phyloP scores from a whole-genome alignment of 2,888 invertebrate species.

The Drosophila vallismaia region DNA sequence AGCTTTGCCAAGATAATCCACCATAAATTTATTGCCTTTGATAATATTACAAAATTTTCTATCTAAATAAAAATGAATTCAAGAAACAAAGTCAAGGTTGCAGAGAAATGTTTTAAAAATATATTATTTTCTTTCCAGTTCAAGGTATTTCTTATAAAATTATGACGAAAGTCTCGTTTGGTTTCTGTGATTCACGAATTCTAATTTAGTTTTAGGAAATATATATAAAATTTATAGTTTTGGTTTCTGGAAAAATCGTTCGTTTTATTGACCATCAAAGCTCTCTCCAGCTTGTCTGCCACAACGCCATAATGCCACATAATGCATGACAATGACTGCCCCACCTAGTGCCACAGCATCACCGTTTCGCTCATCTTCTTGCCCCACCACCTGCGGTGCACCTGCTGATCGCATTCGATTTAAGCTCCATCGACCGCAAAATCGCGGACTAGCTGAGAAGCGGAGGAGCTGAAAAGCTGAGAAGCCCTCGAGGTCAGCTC shows the following conservation, averaged over 20 bases:
- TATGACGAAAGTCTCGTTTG: slow-evolving; percentile 6
- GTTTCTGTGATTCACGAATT: slow-evolving; percentile 7
- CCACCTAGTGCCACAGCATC: neutral
- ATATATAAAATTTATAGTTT: too few species aligned
- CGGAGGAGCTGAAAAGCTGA: neutral
- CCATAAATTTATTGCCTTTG: slow-evolving; percentile 7
- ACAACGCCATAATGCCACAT: slow-evolving; percentile 14
- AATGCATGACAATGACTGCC: slow-evolving; percentile 11
- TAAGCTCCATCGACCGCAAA: slow-evolving; percentile 19
- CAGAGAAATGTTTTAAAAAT: slow-evolving; percentile 6
- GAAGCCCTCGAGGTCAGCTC: slow-evolving; percentile 44
- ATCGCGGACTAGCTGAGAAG: slow-evolving; percentile 11
- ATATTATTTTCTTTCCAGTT: slow-evolving; percentile 2
- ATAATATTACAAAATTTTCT: slow-evolving; percentile 5
- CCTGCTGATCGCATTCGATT: slow-evolving; percentile 34
- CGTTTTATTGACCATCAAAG: slow-evolving; percentile 26
- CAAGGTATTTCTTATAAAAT: neutral
- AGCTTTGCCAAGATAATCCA: slow-evolving; percentile 1
- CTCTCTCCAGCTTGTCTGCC: slow-evolving; percentile 8
- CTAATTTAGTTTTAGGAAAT: too few species aligned
- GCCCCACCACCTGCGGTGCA: slow-evolving; percentile 1
- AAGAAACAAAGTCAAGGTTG: slow-evolving; percentile 39
- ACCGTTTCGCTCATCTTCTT: too few species aligned
- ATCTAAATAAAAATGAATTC: neutral
- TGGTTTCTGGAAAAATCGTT: neutral